Conservation (phyloP, 1,140 invertebrate species). For the Lucilia cuprina region DNA sequence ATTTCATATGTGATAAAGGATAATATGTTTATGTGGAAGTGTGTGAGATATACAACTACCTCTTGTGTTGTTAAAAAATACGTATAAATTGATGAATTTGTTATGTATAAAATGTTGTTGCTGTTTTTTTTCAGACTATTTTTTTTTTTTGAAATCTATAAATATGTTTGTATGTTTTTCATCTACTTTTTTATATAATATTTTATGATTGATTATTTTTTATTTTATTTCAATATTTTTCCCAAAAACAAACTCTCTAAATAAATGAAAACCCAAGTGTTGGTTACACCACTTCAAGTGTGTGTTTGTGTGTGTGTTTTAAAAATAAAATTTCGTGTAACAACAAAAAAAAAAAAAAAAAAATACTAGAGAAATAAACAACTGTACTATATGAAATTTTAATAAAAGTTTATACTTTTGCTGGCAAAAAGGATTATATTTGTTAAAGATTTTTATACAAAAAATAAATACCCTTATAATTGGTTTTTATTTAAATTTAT, state of each 20-base stretch:
- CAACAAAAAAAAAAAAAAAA: not conserved
- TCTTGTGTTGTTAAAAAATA: not conserved
- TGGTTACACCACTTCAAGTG: not conserved
- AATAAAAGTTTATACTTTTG: conserved; percentile 1
- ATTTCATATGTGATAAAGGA: not conserved
- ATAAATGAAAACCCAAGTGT: conserved; percentile 7
- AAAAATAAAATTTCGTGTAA: too few species aligned
- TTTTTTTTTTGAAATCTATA: not conserved
- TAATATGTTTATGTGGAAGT: not conserved
- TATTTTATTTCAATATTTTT: not conserved
- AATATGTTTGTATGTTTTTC: not conserved
- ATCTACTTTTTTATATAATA: not conserved
- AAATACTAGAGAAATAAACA: not conserved
- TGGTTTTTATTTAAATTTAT: not conserved
- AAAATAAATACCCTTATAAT: not conserved
- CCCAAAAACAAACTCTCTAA: not conserved
- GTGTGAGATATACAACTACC: not conserved
- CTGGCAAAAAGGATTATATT: conserved; percentile 6
- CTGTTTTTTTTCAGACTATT: not conserved
- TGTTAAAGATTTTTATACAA: not conserved
- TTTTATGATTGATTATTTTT: conserved; percentile 12
- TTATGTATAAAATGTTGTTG: not conserved
- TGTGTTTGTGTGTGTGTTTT: not conserved
- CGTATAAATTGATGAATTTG: not conserved
- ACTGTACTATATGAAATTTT: not conserved